Evolutionary conservation across 2,888 invertebrate genomes (phyloP).

Genomic region (Steromphala cineraria): DNA sequence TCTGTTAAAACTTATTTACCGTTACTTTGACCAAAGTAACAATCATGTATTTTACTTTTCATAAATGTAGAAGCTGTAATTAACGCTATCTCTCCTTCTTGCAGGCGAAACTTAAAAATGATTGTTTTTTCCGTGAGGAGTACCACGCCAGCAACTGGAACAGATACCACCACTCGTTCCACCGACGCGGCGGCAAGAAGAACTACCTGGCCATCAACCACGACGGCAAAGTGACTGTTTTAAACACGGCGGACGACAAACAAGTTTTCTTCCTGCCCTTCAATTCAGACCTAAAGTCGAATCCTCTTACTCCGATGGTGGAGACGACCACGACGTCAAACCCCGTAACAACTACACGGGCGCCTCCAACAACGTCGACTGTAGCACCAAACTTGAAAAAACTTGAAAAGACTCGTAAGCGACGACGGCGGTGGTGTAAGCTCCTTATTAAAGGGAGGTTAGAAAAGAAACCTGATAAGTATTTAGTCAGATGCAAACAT

Average conservation of each 20-base stretch:
- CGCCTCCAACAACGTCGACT: not conserved
- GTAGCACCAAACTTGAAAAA: constrained; percentile 13
- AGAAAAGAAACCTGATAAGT: constrained; percentile 25
- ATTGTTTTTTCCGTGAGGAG: constrained; percentile 37
- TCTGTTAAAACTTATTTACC: no score
- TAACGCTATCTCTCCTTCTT: no score
- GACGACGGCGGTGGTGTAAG: constrained; percentile 30
- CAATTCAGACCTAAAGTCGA: not conserved
- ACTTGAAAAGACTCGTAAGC: constrained; percentile 25
- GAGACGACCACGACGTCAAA: not conserved
- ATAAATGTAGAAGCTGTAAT: no score
- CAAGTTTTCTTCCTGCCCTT: not conserved
- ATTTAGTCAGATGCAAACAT: constrained; percentile 23
- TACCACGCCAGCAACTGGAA: constrained; percentile 22
- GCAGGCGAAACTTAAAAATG: not conserved
- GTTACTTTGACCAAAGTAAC: no score
- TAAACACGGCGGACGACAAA: constrained; percentile 20
- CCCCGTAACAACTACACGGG: not conserved
- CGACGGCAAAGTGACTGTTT: constrained; percentile 43
- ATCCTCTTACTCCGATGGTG: not conserved
- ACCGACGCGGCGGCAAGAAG: constrained; percentile 27
- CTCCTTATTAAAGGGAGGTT: constrained; percentile 20
- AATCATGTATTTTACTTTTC: no score
- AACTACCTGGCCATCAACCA: constrained; percentile 48
- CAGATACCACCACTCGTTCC: constrained; percentile 36